Base-by-base conservation (phyloP, 1,140 invertebrate species). In the Leptinotarsa lineolata region DNA sequence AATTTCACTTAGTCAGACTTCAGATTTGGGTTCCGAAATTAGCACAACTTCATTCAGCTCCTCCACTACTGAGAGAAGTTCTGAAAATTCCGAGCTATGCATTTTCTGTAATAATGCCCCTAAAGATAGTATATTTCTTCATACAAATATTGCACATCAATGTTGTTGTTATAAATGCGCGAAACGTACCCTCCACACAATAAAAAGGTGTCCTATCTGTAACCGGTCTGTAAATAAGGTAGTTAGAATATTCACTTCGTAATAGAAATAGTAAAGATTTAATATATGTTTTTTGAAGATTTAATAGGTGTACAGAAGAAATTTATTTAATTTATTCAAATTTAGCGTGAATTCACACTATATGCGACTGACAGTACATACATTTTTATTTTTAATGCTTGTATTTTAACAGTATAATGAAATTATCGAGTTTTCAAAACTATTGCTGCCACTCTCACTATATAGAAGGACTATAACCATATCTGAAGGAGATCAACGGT, bases 81-180 rank as follows among this genome's bases (percentile, higher is more conserved):
- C 20, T 4, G 61, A 30, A 21, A 63, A 15, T 63, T 44, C 68
- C 58, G 86, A 88, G 72, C 76, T 86, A 78, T 92, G 91, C 81
- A 87, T 90, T 21, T 85, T 89, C 39, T 92, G 91, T 77, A 85
- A 86, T 5, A 79, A 83, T 0, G 86, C 86, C 30, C 89, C 89
- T 0, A 91, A 91, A 79, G 88, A 91, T 71, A 89, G 89, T 4
- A 87, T 89, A 15, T 92, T 92, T 78, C 86, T 90, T 2, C 91
- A 92, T 77, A 88, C 89, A 1, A 86, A 86, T 13, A 88, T 88
- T 59, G 87, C 86, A 0, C 91, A 92, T 76, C 88, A 90, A 45
- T 91, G 88, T 79, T 91, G 90, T 75, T 92, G 91, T 81, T 92
- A 91, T 78, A 87, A 86, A 72, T 92, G 91, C 79, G 89, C 90